These are phyloP conservation scores for Rhabdophis nuchalis DNA, from an alignment of 2,797 vertebrate species.

Conservation along the genomic window DNA sequence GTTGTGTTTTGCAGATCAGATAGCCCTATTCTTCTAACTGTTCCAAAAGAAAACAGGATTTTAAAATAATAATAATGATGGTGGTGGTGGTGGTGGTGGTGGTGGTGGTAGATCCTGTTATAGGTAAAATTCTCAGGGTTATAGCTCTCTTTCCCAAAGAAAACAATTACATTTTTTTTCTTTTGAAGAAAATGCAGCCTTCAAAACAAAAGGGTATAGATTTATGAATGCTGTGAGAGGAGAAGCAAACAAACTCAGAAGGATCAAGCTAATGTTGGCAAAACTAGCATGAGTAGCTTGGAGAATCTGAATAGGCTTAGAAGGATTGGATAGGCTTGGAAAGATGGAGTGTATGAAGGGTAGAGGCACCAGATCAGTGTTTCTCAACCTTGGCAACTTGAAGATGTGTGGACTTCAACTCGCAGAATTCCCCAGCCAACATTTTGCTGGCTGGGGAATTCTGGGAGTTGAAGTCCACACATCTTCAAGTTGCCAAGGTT, in stretches of 20 bases:
- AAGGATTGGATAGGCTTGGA: not conserved
- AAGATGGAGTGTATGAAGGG: not conserved
- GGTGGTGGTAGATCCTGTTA: not conserved
- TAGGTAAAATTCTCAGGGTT: not conserved
- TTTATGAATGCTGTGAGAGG: not conserved
- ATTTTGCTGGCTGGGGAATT: no score
- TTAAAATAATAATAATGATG: no score
- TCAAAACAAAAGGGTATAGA: not conserved
- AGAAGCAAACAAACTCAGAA: not conserved
- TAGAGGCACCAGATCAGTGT: not conserved
- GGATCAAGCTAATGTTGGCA: not conserved
- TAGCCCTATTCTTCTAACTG: not conserved
- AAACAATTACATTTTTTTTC: not conserved
- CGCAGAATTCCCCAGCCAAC: no score
- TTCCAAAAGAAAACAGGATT: not conserved
- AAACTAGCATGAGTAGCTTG: not conserved
- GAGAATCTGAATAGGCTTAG: not conserved
- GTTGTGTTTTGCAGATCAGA: not conserved
- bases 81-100: no score
- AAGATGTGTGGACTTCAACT: no score
- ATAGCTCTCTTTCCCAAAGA: not conserved
- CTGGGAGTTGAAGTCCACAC: no score
- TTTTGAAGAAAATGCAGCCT: not conserved
- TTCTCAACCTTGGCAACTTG: no score
- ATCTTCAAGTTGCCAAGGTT: no score